Evolutionary conservation across 2,797 vertebrate genomes (phyloP).

Genomic region (Bothrops alternatus): DNA sequence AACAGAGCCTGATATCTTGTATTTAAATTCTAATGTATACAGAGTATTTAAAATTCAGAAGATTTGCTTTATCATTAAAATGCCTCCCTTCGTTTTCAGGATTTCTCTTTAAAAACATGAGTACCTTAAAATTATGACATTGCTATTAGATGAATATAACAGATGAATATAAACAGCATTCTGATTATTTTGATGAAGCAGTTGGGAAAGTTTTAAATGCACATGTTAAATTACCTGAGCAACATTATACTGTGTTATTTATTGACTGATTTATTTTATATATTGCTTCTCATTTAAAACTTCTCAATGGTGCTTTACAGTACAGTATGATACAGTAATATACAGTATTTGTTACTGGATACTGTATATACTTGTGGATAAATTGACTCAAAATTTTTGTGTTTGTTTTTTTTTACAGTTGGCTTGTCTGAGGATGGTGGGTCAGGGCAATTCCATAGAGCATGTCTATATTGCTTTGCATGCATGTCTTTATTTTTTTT

Average conservation of each 20-base stretch:
- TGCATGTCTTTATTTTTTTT: neutral
- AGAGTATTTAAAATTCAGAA: neutral
- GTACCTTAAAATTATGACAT: neutral
- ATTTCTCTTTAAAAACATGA: neutral
- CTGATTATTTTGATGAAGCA: neutral
- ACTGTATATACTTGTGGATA: neutral
- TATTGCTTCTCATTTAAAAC: neutral
- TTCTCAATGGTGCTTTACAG: neutral
- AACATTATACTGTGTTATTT: neutral
- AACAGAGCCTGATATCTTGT: neutral
- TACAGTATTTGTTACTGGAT: neutral
- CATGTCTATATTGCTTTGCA: neutral
- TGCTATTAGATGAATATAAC: neutral
- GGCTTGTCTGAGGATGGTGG: neutral
- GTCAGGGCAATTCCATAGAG: neutral
- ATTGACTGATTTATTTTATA: neutral
- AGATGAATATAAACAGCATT: neutral
- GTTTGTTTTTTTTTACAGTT: neutral
- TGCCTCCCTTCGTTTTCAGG: neutral
- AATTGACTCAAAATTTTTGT: neutral
- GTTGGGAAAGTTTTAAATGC: neutral
- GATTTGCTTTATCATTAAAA: neutral
- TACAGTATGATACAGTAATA: neutral
- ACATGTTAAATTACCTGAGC: neutral
- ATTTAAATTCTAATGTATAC: neutral